Base-by-base conservation (phyloP, 1,140 invertebrate genomes). In the Dreissena rostriformis region DNA sequence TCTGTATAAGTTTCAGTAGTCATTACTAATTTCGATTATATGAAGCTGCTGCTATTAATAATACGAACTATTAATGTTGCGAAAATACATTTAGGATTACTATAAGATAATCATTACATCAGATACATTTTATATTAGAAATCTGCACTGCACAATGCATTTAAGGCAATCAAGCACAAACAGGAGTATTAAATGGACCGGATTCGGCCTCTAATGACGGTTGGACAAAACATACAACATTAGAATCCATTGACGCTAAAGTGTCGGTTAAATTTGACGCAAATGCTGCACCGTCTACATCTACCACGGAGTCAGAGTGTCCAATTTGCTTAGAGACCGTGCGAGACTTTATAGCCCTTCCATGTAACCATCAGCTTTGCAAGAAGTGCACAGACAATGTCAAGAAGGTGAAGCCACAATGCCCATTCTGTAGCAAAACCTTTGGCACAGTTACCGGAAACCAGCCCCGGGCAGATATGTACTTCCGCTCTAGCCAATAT, bases 361-460 rank as follows among this genome's bases (percentile, higher is more conserved):
- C 26, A 28, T 90, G 89, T 77, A 74, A 76, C 11, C 89, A 90
- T 75, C 24, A 28, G 19, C 87, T 89, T 49, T 90, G 89, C 77
- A n/a, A 28, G 15, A n/a, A 55, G 15, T 90, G 89, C 55, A 86
- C 87, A 53, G 73, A 84, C 49, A 53, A 76, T 53, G 85, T 84
- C 1, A 85, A 78, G 26, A 22, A 28, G 28, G 29, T 29, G 19
- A 87, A 87, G 49, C 87, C 86, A 7, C 66, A 68, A 7, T 91
- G 91, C 76, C 91, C 91, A n/a, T 77, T 86, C 24, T 91, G 91
- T 84, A 79, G 79, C 24, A 86, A 65, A 7, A 55, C 88, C 17
- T 90, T 88, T 79, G 89, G 90, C 26, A 67, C 72, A 49, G 55
- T 90, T 29, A 88, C 19, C 19, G 91, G 91, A 24, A 87, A 88